A percentile compares a stretch with the other conserved stretches of the same genome.
These are phyloP conservation scores for Drosophila kepulauana DNA, from an alignment of 1,140 invertebrate species.

Conservation along the genomic window DNA sequence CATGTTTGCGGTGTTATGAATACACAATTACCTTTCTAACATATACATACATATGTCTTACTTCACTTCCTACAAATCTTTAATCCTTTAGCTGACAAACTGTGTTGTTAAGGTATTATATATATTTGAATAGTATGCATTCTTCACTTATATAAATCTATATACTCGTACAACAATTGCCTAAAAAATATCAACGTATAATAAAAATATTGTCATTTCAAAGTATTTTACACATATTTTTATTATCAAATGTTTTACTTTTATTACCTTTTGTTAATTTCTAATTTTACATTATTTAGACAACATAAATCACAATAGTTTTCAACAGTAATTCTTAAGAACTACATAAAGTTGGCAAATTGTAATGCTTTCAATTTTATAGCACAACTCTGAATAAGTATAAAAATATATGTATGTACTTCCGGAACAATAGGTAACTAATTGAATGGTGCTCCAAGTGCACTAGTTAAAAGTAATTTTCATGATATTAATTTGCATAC, in stretches of 20 bases:
- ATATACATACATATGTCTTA: not conserved
- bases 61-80: not conserved
- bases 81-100: no score
- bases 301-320: not conserved
- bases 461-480: conserved; percentile 29
- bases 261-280: no score
- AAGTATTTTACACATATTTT: no score
- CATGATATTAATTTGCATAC: conserved; percentile 33
- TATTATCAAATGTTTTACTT: no score
- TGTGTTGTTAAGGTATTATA: no score
- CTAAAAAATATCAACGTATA: no score
- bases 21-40: not conserved
- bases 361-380: not conserved
- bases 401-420: not conserved
- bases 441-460: conserved; percentile 2
- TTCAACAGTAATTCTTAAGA: not conserved
- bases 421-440: not conserved
- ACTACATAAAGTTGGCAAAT: no score
- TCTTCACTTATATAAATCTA: no score
- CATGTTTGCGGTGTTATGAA: not conserved
- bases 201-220: no score
- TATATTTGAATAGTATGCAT: no score
- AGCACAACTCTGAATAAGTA: not conserved
- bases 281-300: no score
- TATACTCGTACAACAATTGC: no score